These are phyloP conservation scores for Formica aserva DNA, from an alignment of 2,888 invertebrate genomes.

Conservation along the genomic window DNA sequence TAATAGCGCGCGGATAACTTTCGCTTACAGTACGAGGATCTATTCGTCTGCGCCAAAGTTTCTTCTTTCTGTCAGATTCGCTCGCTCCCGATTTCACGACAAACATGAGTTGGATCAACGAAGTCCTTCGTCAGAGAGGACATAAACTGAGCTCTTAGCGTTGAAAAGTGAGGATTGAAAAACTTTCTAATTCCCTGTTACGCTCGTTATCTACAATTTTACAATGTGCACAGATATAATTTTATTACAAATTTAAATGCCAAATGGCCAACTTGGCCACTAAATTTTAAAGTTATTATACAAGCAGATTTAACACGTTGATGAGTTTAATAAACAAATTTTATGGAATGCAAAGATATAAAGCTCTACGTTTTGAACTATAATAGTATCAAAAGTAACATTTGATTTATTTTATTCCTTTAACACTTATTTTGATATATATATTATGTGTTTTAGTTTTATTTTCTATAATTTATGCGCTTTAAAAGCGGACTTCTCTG, in stretches of 20 bases:
- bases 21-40: constrained; percentile 50
- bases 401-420: not conserved
- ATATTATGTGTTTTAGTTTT: not conserved
- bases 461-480: not conserved
- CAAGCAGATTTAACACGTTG: not conserved
- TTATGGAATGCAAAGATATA: not conserved
- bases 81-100: constrained; percentile 31
- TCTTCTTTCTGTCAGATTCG: constrained; percentile 54
- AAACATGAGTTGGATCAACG: constrained; percentile 36
- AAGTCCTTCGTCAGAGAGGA: constrained; percentile 46
- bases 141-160: constrained; percentile 16
- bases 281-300: not conserved
- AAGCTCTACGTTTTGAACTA: not conserved
- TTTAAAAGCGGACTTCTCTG: constrained; percentile 8
- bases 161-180: constrained; percentile 28
- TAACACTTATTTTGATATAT: not conserved
- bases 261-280: not conserved
- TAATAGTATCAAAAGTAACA: not conserved
- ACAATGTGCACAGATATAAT: constrained; percentile 24
- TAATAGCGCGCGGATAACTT: constrained; percentile 68
- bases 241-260: constrained; percentile 5
- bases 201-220: constrained; percentile 44
- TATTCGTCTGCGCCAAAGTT: constrained; percentile 64
- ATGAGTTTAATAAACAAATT: constrained; percentile 13
- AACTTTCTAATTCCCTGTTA: constrained; percentile 46